Evolutionary conservation across 2,113 vertebrate species (phyloP), one percentile per base, ranked within the genome.

Genomic region (Pipa parva): DNA sequence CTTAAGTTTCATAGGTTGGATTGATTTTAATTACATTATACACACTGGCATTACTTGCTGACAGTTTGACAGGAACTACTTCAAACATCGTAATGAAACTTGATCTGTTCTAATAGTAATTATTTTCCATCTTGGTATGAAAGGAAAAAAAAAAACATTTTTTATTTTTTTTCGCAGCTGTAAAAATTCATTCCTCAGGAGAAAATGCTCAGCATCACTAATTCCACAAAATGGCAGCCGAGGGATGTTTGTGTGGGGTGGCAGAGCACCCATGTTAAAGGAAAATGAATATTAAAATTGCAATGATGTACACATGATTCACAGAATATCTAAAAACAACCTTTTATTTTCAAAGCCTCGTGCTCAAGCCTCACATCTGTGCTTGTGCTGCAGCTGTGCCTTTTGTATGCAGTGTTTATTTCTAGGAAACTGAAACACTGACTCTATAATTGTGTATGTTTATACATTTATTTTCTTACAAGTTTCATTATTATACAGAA

Each of bases 401-500:
- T 70, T n/a, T 70, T 70, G 57, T 70, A 54, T 27, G 57, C 57
- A 18, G 36, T 6, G 27, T 70, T 60, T 69, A 60, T 69, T 70
- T 61, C 57, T 54, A 59, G 56, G 48, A 61, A 60, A 60, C 26
- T 52, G 65, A 60, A 52, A 49, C 65, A 60, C 46, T 57, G 36
- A 29, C 29, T 36, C n/a, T 22, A 60, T 60, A 60, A 61, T 70
- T 54, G 33, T 42, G 36, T 45, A 60, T 29, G 24, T 46, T 18
- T 60, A 26, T 13, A 70, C 21, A 46, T 27, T 46, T 58, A 7
- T 17, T 24, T 59, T 27, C 28, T 61, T 51, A 17, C 31, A 51
- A 50, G 25, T 52, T 52, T 61, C 49, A 42, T 60, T 69, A 69
- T 69, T 52, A 36, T 39, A 60, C 46, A 39, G 18, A 54, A 61